Percentiles rank a stretch among this genome's conserved stretches.
These are phyloP conservation scores for Jaculus jaculus DNA, from an alignment of 2,113 vertebrate genomes.

Conservation along the genomic window DNA sequence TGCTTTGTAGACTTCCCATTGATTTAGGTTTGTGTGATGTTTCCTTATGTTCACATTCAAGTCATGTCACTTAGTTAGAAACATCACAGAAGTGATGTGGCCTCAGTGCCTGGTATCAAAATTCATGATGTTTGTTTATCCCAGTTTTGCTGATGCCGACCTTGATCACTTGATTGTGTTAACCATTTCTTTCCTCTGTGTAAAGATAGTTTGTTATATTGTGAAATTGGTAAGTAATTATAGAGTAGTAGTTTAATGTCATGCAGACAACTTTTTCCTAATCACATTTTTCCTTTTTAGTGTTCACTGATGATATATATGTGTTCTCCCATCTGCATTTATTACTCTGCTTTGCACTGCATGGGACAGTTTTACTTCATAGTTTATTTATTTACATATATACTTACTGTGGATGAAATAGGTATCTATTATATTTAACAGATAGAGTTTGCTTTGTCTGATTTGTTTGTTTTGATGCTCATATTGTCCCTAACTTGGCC, in stretches of 20 bases:
- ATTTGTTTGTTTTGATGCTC: too few relatives aligned
- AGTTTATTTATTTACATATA: not conserved
- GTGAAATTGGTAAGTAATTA: constrained; percentile 16
- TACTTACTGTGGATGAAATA: not conserved
- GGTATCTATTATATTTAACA: not conserved
- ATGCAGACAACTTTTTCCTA: not conserved
- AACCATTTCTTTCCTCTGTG: not conserved
- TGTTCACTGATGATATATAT: not conserved
- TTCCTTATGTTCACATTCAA: not conserved
- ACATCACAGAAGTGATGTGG: not conserved
- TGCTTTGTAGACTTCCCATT: not conserved
- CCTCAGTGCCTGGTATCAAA: not conserved
- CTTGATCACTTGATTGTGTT: not conserved
- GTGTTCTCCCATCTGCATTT: not conserved
- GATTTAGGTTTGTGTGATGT: not conserved
- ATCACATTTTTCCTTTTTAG: constrained; percentile 21
- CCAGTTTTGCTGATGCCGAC: not conserved
- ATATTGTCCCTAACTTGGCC: not conserved
- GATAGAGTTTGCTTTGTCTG: not conserved
- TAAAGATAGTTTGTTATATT: not conserved
- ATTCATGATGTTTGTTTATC: not conserved
- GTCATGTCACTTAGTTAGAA: not conserved
- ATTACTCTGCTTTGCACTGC: not conserved
- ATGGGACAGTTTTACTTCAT: not conserved
- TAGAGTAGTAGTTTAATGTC: not conserved